These are phyloP conservation scores for Perognathus longimembris DNA, from an alignment of 2,113 vertebrate species.

Conservation along the genomic window DNA sequence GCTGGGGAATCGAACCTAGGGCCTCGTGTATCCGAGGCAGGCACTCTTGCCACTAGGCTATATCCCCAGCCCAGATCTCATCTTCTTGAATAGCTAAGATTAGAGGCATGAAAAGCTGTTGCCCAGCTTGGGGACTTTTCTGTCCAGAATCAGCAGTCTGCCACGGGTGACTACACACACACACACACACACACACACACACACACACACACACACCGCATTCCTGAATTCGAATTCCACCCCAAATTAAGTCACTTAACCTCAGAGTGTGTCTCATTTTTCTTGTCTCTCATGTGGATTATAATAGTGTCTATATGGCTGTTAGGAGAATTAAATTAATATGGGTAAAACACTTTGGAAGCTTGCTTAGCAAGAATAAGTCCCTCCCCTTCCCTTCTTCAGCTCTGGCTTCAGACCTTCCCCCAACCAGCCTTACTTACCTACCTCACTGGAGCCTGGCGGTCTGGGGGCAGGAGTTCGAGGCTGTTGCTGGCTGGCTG, in stretches of 20 bases:
- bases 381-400: not conserved
- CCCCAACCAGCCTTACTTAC: not conserved
- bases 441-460: conserved; percentile 58
- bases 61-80: too few relatives aligned
- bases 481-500: not conserved
- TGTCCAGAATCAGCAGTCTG: not conserved
- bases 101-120: too few relatives aligned
- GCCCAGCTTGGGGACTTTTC: too few relatives aligned
- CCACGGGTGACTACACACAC: too few relatives aligned
- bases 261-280: not conserved
- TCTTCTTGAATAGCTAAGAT: too few relatives aligned
- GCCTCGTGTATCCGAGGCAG: too few relatives aligned
- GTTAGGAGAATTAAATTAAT: not conserved
- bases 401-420: not conserved
- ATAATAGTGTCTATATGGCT: not conserved
- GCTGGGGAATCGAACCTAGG: too few relatives aligned
- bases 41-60: too few relatives aligned
- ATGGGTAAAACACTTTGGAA: not conserved
- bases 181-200: too few relatives aligned
- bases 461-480: not conserved
- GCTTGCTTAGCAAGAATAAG: not conserved
- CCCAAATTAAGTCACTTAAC: not conserved
- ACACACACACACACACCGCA: too few relatives aligned
- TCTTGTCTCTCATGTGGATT: not conserved
- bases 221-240: not conserved